Base-by-base conservation (phyloP, 2,113 vertebrate species). In the Acinonyx jubatus region DNA sequence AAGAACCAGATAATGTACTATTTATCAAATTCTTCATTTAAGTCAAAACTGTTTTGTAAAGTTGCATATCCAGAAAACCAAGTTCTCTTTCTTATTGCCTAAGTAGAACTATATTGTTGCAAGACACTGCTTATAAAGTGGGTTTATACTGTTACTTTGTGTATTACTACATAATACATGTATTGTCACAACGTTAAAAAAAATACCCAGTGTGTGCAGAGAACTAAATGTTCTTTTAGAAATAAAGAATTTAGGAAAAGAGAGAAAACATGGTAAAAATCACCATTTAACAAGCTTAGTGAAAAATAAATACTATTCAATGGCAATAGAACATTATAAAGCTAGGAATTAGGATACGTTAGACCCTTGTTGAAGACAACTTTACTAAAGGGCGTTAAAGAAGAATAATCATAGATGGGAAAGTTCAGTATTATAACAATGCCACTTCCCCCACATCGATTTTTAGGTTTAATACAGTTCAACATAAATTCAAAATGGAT, bases 1-100 rank as follows among this genome's bases (percentile, higher is more conserved):
- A 91, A 97, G 93, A 97, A 89, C 27, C 66, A 92, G 91, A 63
- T 96, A 57, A 38, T 33, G 29, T 74, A 65, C 69, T 36, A 23
- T 57, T 93, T 73, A 63, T 68, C 87, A 68, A 36, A 69, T 89
- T 91, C n/a, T 52, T 81, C 55, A 33, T 61, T 80, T 63, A 79
- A 91, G 57, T 94, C 68, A 87, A n/a, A 97, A 48, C 55, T 83
- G 4, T 71, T 93, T 91, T 71, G 84, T 84, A 96, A 79, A 96
- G 33, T 48, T 91, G 87, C 38, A 41, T 96, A 50, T 87, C 71
- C 18, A 55, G 92, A 92, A 96, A 73, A 65, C 52, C 94, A 33
- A 33, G 69, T 94, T 92, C 55, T 69, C 50, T 82, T 87, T 78
- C 57, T 92, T 87, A 33, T 71, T 86, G n/a, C 66, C 81, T 81